phyloP scores from a whole-genome alignment of 2,888 invertebrate species.

The Pyrocoelia pectoralis region DNA sequence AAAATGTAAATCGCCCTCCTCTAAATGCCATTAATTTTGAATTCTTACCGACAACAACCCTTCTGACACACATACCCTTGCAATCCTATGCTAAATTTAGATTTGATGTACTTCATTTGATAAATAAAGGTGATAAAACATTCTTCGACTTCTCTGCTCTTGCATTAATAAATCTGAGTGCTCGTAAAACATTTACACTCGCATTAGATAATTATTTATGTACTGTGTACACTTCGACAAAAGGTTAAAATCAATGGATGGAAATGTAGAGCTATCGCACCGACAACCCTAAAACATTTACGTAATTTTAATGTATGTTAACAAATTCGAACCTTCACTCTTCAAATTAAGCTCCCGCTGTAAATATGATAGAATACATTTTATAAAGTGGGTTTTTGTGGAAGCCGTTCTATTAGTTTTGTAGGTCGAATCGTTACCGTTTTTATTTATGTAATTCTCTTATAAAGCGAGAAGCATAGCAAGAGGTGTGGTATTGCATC shows the following conservation, averaged over 20 bases:
- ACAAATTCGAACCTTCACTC: neutral
- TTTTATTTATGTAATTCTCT: conserved; percentile 29
- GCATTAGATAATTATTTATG: neutral
- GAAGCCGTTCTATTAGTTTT: conserved; percentile 9
- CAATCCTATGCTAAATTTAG: too few relatives aligned
- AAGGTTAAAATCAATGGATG: neutral
- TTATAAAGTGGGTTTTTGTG: neutral
- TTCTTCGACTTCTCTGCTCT: neutral
- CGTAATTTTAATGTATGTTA: neutral
- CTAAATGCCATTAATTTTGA: too few relatives aligned
- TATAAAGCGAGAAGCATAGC: conserved; percentile 30
- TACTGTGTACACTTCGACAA: neutral
- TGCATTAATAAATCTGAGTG: conserved; percentile 1
- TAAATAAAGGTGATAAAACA: neutral
- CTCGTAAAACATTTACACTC: conserved; percentile 1
- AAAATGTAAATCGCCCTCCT: too few relatives aligned
- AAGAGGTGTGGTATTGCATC: conserved; percentile 36
- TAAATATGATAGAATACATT: too few relatives aligned
- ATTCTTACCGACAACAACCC: too few relatives aligned
- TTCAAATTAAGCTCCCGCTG: too few relatives aligned
- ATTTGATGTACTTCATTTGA: neutral
- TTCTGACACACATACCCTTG: too few relatives aligned
- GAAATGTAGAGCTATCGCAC: neutral
- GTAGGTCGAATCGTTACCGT: conserved; percentile 24
- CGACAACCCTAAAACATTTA: too few relatives aligned